Evolutionary conservation across 2,113 vertebrate genomes (phyloP), one percentile per base, ranked within the genome.

Genomic region (Phalacrocorax brasilianus): DNA sequence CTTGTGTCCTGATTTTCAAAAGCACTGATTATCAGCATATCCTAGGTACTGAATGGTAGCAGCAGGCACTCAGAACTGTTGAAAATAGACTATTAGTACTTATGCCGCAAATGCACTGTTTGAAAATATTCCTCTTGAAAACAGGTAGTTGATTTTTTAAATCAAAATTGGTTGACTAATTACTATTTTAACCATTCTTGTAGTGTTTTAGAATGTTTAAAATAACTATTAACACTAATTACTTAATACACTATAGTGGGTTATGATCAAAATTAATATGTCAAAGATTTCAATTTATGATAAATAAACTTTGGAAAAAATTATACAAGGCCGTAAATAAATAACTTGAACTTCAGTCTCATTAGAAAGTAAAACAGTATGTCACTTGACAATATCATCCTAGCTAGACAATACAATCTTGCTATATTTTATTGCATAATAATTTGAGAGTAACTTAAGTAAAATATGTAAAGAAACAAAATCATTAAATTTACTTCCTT

Each of bases 401-500:
- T 96, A 97, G 38, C 95, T 35, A 79, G 91, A 93, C 91, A 97
- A 74, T 83, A 95, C 90, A 92, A 72, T 94, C 68, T 96, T 92
- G 92, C 95, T 96, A 96, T 97, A 91, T 71, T 97, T 97, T 93
- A 91, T 98, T 93, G 95, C 92, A 97, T 97, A 95, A 97, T 97
- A 96, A 93, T 96, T 96, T 72, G 70, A 96, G 93, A 95, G 92
- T 93, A 76, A 93, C 92, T 96, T 92, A 93, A 97, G 94, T 95
- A 96, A 97, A 97, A 94, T 94, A 96, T 81, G 95, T 97, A 97
- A 97, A 95, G 96, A 98, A 97, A 96, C 91, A 73, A 82, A 97
- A 96, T 79, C 63, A 94, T 92, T 97, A 97, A 74, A 97, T 98
- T 98, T 96, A 97, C 96, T 97, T 97, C 94, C 97, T 98, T 98